Evolutionary conservation across 2,888 invertebrate genomes (phyloP), one percentile per base, ranked within the genome.

Genomic region (Lissocephala sabroskyi): DNA sequence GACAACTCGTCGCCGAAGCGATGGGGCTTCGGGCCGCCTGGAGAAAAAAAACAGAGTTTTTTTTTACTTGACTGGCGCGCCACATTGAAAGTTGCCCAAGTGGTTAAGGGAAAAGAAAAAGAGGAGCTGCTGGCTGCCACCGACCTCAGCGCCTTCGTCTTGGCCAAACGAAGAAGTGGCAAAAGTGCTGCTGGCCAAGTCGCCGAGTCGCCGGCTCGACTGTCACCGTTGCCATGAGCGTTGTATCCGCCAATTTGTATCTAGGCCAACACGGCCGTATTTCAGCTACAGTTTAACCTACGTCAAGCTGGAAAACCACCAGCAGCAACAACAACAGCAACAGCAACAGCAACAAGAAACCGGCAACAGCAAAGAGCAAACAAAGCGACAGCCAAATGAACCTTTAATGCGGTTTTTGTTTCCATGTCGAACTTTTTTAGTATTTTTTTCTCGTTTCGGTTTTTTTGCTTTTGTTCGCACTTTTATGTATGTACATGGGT

Each of bases 321-420:
- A 36, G 36, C 10, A 36, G 17, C 11, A 40, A 40, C 5, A 28
- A 41, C 10, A 18, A 19, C 41, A 10, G 16, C 37, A 42, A 26
- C 35, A 28, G 19, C 42, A 33, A 33, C 18, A 17, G 5, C 16
- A 36, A 36, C 28, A n/a, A 40, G 40, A n/a, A n/a, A n/a, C n/a
- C 41, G 41, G 35, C 42, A 45, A 47, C 35, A 35, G 44, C 49
- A 52, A 60, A 71, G 56, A 28, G 52, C 62, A 65, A 76, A 63
- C 77, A 71, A 70, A 77, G 61, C 61, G 67, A 61, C 75, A 63
- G 51, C 58, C 59, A 77, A 77, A 66, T 77, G 62, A 77, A 78
- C 78, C 73, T 61, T 75, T 62, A 71, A 71, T 71, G 78, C 54
- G 75, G 58, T 63, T 75, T 53, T 60, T 60, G 43, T 56, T 53